A percentile compares a stretch with the other conserved stretches of the same genome.
These are phyloP conservation scores for Zele albiditarsus DNA, from an alignment of 2,888 invertebrate species.

Conservation along the genomic window DNA sequence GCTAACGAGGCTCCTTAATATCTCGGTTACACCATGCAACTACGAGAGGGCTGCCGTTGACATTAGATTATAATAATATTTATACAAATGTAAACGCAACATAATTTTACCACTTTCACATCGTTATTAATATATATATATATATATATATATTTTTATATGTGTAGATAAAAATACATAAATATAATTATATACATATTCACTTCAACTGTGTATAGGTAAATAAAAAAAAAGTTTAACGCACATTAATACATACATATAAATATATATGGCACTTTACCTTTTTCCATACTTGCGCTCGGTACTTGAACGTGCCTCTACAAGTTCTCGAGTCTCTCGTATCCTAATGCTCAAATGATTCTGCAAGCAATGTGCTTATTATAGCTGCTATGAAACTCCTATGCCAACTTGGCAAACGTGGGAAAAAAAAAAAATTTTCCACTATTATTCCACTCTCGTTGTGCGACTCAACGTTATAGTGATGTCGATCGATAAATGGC, in stretches of 20 bases:
- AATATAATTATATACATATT: conserved; percentile 8
- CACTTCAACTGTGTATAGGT: background rate
- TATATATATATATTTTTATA: background rate
- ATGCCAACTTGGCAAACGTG: conserved; percentile 39
- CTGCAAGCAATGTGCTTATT: conserved; percentile 49
- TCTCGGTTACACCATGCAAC: conserved; percentile 47
- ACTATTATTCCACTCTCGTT: conserved; percentile 26
- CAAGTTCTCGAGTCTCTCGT: conserved; percentile 38
- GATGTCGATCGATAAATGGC: conserved; percentile 21
- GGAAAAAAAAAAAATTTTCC: conserved; percentile 23
- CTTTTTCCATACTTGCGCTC: background rate
- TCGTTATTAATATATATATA: background rate
- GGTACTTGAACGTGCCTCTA: conserved; percentile 14
- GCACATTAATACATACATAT: conserved; percentile 6
- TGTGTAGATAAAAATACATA: background rate
- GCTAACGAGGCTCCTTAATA: conserved; percentile 68
- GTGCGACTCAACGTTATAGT: background rate
- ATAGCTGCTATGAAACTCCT: conserved; percentile 41
- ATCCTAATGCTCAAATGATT: conserved; percentile 51
- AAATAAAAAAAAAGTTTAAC: conserved; percentile 25
- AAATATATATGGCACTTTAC: background rate
- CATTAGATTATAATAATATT: conserved; percentile 65
- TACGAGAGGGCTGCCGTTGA: conserved; percentile 48
- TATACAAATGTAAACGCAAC: conserved; percentile 55
- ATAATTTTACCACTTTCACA: conserved; percentile 50